Evolutionary conservation across 2,888 invertebrate species (phyloP), one percentile per base, ranked within the genome.

Genomic region (Calameuta pallipes): DNA sequence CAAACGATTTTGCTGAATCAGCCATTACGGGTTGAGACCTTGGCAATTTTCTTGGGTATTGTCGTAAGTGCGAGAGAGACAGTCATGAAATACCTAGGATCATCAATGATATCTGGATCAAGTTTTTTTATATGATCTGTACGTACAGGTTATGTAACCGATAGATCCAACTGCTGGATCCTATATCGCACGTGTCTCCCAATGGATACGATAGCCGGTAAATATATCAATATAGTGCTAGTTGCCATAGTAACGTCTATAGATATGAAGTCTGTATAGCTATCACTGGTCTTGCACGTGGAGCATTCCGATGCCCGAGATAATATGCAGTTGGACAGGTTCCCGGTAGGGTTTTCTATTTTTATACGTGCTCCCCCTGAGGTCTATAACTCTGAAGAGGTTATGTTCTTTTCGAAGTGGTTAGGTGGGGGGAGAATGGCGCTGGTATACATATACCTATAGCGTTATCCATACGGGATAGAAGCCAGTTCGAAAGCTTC

Each of bases 281-380:
- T 56, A 56, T 56, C 56, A 56, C 56, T 56, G 56, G 23, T 56
- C 56, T 71, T 71, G 71, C 71, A 71, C 71, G 71, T 71, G 33
- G 81, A 81, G 85, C 88, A 89, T 89, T 89, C 88, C 89, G 83
- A 88, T 85, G 85, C 85, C 85, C 81, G 82, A 82, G 84, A 86
- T 87, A 86, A 88, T 88, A 88, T 87, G 89, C 86, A 85, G 88
- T 85, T 85, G 84, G 87, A 87, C 89, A 88, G 89, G 89, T 89
- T 89, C 85, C 84, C 80, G 84, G 83, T 85, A 83, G 83, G 83
- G 83, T 83, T 86, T 84, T 87, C 87, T 87, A 87, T 87, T 88
- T 88, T 87, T 87, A 87, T 82, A 86, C 85, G 79, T 78, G 77
- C 75, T 80, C 75, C 75, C 76, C 79, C 76, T 56, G 79, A 81